Evolutionary conservation across 2,888 invertebrate genomes (phyloP).

Genomic region (Acholoe squamosa): DNA sequence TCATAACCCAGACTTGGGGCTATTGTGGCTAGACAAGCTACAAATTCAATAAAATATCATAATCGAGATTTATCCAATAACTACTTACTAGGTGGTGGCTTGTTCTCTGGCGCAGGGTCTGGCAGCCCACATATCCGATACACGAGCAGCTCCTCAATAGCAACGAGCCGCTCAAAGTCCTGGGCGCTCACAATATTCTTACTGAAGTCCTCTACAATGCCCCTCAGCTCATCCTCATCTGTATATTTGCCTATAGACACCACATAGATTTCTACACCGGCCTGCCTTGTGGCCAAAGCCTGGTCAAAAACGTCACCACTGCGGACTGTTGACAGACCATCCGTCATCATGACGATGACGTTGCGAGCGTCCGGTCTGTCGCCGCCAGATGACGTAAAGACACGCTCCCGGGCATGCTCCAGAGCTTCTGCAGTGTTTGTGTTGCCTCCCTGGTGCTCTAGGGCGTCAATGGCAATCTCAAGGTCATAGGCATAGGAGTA

Average conservation of each 20-base stretch:
- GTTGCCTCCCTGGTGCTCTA: slow-evolving; percentile 55
- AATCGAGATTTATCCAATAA: no score
- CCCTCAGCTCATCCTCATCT: slow-evolving; percentile 57
- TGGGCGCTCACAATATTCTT: slow-evolving; percentile 57
- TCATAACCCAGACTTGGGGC: no score
- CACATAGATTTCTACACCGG: slow-evolving; percentile 46
- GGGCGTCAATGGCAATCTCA: neutral
- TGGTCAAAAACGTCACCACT: neutral
- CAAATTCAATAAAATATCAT: no score
- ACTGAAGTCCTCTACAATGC: slow-evolving; percentile 28
- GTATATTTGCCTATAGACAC: slow-evolving; percentile 50
- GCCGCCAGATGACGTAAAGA: slow-evolving; percentile 4
- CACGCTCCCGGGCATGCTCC: neutral
- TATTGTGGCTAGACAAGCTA: no score
- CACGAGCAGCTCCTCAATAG: slow-evolving; percentile 24
- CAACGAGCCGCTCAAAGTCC: slow-evolving; percentile 37
- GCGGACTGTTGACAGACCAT: slow-evolving; percentile 53
- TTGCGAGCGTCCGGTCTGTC: neutral
- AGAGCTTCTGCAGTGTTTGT: slow-evolving; percentile 58
- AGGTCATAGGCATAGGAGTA: neutral
- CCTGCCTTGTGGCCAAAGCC: neutral
- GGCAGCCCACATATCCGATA: slow-evolving; percentile 64
- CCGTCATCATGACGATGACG: slow-evolving; percentile 58
- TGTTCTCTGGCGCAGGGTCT: slow-evolving; percentile 52
- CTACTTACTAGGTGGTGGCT: slow-evolving; percentile 14